Evolutionary conservation across 1,140 invertebrate species (phyloP), one percentile per base, ranked within the genome.

Genomic region (Panagrolaimus sp.): DNA sequence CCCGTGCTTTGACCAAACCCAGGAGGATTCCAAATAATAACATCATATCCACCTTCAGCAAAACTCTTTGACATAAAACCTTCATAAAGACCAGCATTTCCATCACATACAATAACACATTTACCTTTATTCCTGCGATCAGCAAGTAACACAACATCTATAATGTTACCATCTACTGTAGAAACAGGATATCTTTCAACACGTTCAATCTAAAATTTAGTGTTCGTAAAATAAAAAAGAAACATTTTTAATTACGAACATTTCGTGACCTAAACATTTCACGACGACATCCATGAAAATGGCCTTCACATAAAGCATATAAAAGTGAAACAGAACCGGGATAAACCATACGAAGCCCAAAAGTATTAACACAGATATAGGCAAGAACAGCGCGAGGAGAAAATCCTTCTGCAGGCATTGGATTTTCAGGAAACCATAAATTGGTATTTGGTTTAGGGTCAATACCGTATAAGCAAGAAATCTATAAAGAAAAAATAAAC

Each of bases 81-180:
- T 71, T 85, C 84, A 76, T 85, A 85, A 71, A 84, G 85, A 0
- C 83, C 84, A 44, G 84, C 80, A 77, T 85, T 85, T 7, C 85
- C 85, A 67, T 85, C 85, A 78, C 79, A 83, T 45, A 79, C 80
- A 9, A 85, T 78, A 9, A 83, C 83, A 57, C 51, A 20, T 20
- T 57, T 16, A 38, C 31, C 31, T 57, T 16, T 9, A 27, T 20
- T 11, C n/a, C 51, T 11, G 4, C 11, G 51, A 25, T 57, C 16
- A 25, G 20, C 20, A 57, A 25, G 51, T 57, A 57, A 38, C 9
- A 57, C 27, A 16, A 27, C 51, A 20, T 57, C 51, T 20, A 57
- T 57, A 16, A 27, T 57, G n/a, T 25, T 25, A 16, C 16, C 16
- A 23, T 57, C 51, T 5, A 27, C 8, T 25, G 51, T 25, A 20